Evolutionary conservation across 30 jellyfish, hydroid and myxozoan genomes (phyloP), one percentile per base, ranked within the genome.

Genomic region (Hydractinia symbiolongicarpus): DNA sequence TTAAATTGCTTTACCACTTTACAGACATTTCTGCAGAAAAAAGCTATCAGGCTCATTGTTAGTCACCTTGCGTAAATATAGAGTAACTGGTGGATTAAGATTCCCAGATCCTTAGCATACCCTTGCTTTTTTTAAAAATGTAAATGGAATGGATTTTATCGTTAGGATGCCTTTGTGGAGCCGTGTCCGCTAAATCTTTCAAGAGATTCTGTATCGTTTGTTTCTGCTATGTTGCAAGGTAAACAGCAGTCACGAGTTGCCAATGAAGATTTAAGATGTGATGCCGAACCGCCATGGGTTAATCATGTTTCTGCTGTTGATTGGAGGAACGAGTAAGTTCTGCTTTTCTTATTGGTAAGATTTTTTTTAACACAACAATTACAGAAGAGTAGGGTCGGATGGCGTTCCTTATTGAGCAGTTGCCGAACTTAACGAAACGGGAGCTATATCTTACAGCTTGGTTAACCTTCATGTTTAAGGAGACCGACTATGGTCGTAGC

Each of bases 291-390:
- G 5, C 96, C 96, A 5, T 89, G 96, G 96, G 72, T 17, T 50
- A 21, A 77, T n/a, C 82, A 72, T 19, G 87, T 85, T 15, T 86
- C 94, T 49, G 80, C 61, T 7, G 77, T 55, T 30, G 94, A 89
- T 14, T 89, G 96, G 96, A 82, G 86, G 30, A 88, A 88, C 55
- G 68, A 79, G 95, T 79, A 73, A 30, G 94, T 84, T 8, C 10
- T 6, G 74, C 8, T 9, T 53, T 76, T 15, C 49, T 17, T 51
- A 5, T 4, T 75, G 21, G 15, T 6, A 55, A 6, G 10, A 30
- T 13, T 75, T 15, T 9, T 9, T 73, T 73, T 73, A 73, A n/a
- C 13, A 19, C 11, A n/a, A n/a, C n/a, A n/a, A n/a, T n/a, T n/a
- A n/a, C n/a, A n/a, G n/a, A 30, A 30, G 44, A 30, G 44, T 30